Conservation (phyloP, 2,113 vertebrate genomes). For the cattle (Bos taurus) region DNA sequence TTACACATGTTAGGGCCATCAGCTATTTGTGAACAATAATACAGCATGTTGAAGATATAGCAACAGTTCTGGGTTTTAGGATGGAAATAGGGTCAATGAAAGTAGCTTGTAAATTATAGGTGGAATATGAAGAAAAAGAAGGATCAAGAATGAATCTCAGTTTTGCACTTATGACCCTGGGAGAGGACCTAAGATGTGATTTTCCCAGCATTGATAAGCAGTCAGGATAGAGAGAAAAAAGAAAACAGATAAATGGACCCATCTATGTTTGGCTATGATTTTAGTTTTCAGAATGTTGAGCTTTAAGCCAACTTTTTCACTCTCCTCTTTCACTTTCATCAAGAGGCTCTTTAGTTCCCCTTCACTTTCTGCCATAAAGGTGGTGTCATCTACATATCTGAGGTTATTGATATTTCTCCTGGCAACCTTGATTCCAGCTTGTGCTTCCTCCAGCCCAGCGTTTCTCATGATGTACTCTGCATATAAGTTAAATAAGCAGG, state of each 20-base stretch:
- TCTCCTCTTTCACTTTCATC: too few species aligned
- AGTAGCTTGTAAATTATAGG: not conserved
- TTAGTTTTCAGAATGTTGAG: too few species aligned
- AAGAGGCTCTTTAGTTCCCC: too few species aligned
- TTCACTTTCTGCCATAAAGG: too few species aligned
- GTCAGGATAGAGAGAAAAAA: not conserved
- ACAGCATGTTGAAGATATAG: not conserved
- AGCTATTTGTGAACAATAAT: not conserved
- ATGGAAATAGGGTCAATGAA: not conserved
- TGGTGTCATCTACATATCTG: too few species aligned
- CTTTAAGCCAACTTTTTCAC: too few species aligned
- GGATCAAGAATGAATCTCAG: not conserved
- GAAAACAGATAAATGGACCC: not conserved
- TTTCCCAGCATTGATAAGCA: not conserved
- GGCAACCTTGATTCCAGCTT: too few species aligned
- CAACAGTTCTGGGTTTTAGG: not conserved
- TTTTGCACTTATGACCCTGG: not conserved
- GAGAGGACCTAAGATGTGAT: not conserved
- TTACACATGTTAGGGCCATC: not conserved
- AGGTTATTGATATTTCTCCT: too few species aligned
- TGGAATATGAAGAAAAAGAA: not conserved
- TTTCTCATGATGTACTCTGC: too few species aligned
- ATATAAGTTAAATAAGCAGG: too few species aligned
- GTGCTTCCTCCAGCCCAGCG: too few species aligned
- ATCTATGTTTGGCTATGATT: not conserved